Base-by-base conservation (phyloP, 2,797 vertebrate genomes). In the Vireo griseus region DNA sequence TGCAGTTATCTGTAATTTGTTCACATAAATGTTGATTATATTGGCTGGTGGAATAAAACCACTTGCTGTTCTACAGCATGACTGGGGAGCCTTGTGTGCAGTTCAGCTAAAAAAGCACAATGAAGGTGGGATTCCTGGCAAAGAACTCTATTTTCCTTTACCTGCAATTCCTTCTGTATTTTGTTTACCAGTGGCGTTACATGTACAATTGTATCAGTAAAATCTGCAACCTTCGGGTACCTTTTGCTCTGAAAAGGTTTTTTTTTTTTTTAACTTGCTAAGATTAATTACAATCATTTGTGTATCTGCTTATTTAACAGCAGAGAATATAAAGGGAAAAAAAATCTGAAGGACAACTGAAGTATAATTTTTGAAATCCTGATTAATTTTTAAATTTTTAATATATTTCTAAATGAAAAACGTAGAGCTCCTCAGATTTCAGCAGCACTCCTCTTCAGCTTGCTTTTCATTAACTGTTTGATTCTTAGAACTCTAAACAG, bases 1-100 rank as follows among this genome's bases (percentile, higher is more conserved):
- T 77, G 68, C 61, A 88, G 54, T 86, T 92, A 90, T 26, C 68
- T 77, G 39, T 62, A 88, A 94, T 93, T 92, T 82, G 75, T 82
- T 91, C 91, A 76, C 63, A 73, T 67, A 85, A 74, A 83, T 13
- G 75, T 77, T 89, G 87, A 88, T 90, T 90, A 78, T 72, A 74
- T 80, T 83, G 90, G 65, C 40, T 86, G 58, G 39, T 77, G 65
- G 58, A 83, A 89, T 78, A 83, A 88, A 91, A 40, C 31, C 37
- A 47, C 54, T 88, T 76, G 55, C 63, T 92, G 62, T 67, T 80
- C 69, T 24, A 67, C 25, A 37, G 40, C 0, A 0, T 24, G 16
- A 61, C 65, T 54, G 50, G 0, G 0, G 52, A 94, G 57, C 42
- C 20, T 39, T 55, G 35, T 20, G 47, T 39, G 35, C 39, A 77